phyloP scores from a whole-genome alignment of 2,113 vertebrate genomes.

The Cyanoderma ruficeps region DNA sequence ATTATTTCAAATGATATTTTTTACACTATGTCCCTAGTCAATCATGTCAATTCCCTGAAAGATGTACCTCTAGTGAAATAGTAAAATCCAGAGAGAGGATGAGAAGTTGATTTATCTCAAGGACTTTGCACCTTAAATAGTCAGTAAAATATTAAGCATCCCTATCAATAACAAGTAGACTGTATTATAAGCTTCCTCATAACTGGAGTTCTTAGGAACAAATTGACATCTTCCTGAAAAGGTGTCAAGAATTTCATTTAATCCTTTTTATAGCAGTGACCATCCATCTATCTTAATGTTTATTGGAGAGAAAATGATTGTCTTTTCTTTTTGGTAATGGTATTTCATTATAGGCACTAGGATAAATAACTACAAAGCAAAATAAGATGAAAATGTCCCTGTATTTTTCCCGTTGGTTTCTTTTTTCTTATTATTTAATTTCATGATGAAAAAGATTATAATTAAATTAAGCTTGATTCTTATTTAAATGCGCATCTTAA shows the following conservation, averaged over 20 bases:
- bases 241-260: slow-evolving; percentile 43
- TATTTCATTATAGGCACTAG: slow-evolving; percentile 31
- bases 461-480: slow-evolving; percentile 69
- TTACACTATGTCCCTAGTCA: background rate
- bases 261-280: background rate
- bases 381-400: slow-evolving; percentile 32
- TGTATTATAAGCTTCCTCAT: slow-evolving; percentile 28
- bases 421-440: slow-evolving; percentile 38
- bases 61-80: background rate
- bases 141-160: slow-evolving; percentile 61
- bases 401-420: background rate
- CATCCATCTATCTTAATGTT: slow-evolving; percentile 33
- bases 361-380: slow-evolving; percentile 50
- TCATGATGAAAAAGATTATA: slow-evolving; percentile 14
- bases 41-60: slow-evolving; percentile 22
- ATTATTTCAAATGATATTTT: slow-evolving; percentile 44
- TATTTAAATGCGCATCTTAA: slow-evolving; percentile 66
- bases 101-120: slow-evolving; percentile 60
- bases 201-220: slow-evolving; percentile 26
- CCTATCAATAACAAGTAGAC: slow-evolving; percentile 54
- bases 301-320: slow-evolving; percentile 46
- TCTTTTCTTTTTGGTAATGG: slow-evolving; percentile 25
- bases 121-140: slow-evolving; percentile 53
- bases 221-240: slow-evolving; percentile 47
- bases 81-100: background rate